Base-by-base conservation (phyloP, 1,140 invertebrate species). In the Solen grandis region DNA sequence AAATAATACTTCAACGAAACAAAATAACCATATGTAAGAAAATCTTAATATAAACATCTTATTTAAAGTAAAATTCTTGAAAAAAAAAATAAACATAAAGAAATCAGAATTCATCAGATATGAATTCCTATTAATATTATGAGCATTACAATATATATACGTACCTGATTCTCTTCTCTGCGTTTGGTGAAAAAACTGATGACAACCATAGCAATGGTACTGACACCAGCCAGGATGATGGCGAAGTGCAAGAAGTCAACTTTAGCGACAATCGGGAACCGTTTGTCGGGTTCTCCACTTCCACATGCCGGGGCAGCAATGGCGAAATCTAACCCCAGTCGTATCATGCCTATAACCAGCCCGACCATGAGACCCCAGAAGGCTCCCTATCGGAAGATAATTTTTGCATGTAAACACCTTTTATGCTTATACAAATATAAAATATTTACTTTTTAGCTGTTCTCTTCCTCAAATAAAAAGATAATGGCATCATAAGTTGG, bases 331-430 rank as follows among this genome's bases (percentile, higher is more conserved):
- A 91, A 79, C 8, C 87, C 82, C 81, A 92, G 77, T 10, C 91
- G 60, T 14, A 90, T 89, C 1, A 90, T 46, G 4, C 94, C 94
- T 29, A 93, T 87, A 25, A 92, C 84, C 5, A 94, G 85, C 1
- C 93, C 93, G n/a, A 90, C 81, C 85, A 94, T 93, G 35, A 94
- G 84, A 35, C 93, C 92, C 93, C 93, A 94, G 86, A 94, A 94
- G 31, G 93, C 93, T 27, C 93, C 93, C 93, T 93, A 50, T 50
- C 46, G n/a, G n/a, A 50, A 14, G 19, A 5, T 68, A 10, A 60
- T 60, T 13, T 60, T 14, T 19, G 13, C 27, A 10, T 27, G 10
- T 25, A 60, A 60, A 13, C 13, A 60, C 10, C 10, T 14, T 19
- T 13, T 10, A 10, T 60, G 10, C 13, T 13, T 60, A 10, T 14